Evolutionary conservation across 2,113 vertebrate genomes (phyloP).

Genomic region (Plecotus auritus): DNA sequence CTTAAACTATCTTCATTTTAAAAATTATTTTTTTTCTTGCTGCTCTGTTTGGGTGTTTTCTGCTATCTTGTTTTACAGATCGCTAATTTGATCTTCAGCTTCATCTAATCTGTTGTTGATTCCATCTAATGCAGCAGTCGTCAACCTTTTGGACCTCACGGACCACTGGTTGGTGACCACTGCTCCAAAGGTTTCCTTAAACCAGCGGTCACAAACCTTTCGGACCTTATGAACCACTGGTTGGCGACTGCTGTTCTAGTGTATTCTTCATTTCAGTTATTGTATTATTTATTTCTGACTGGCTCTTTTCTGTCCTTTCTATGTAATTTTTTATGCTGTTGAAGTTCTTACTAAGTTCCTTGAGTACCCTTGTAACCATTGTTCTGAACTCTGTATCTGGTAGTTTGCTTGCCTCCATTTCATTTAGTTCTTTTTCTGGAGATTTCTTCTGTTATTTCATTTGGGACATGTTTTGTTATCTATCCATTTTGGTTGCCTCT

Average conservation of each 20-base stretch:
- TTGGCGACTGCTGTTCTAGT: background rate
- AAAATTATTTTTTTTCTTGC: background rate
- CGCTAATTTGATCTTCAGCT: background rate
- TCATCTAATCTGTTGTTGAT: background rate
- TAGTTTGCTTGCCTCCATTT: background rate
- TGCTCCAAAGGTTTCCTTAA: too few relatives aligned
- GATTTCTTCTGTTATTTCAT: background rate
- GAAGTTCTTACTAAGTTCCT: background rate
- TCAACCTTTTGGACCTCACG: too few relatives aligned
- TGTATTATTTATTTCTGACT: background rate
- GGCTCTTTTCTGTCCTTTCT: background rate
- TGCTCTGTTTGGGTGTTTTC: background rate
- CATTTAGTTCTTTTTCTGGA: background rate
- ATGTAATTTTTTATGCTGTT: background rate
- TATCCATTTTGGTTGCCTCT: background rate
- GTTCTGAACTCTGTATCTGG: background rate
- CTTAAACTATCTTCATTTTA: background rate
- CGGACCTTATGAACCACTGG: too few relatives aligned
- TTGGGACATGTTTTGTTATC: background rate
- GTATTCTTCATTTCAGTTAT: background rate
- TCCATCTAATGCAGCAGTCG: too few relatives aligned
- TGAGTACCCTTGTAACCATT: background rate
- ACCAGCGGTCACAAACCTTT: too few relatives aligned
- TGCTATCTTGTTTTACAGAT: background rate
- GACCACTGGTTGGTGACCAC: too few relatives aligned